These are phyloP conservation scores for Drosophila watanabei DNA, from an alignment of 1,140 invertebrate species.

Conservation along the genomic window DNA sequence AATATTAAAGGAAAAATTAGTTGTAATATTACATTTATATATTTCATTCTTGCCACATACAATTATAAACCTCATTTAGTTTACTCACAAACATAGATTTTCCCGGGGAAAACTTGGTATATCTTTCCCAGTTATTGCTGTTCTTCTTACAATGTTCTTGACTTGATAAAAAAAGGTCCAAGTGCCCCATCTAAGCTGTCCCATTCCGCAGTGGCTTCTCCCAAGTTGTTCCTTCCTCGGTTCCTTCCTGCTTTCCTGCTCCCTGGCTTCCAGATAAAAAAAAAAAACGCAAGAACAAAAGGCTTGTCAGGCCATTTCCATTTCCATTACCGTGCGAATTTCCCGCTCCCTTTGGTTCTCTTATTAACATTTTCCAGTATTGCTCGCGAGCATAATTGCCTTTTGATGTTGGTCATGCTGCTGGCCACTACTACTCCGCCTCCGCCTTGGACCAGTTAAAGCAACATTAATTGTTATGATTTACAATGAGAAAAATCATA, in stretches of 20 bases:
- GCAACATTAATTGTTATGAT: constrained; percentile 81
- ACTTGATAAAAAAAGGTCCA: not conserved
- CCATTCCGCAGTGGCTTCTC: not conserved
- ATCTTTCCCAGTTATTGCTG: not conserved
- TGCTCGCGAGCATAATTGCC: constrained; percentile 62
- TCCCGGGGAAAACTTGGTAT: not conserved
- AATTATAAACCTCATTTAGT: too few relatives aligned
- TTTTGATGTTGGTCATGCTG: constrained; percentile 70
- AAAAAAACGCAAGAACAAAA: constrained; percentile 50
- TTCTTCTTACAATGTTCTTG: not conserved
- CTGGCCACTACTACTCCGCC: constrained; percentile 5
- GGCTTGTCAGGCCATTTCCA: constrained; percentile 71
- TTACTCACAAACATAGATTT: not conserved
- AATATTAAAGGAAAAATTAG: too few relatives aligned
- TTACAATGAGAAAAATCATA: constrained; percentile 81
- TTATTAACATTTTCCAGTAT: constrained; percentile 58
- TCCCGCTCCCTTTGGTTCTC: constrained; percentile 29
- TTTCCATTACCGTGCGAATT: constrained; percentile 77
- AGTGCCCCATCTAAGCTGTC: not conserved
- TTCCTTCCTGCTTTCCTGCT: constrained; percentile 30
- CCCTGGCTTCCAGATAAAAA: too few relatives aligned
- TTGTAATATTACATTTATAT: too few relatives aligned
- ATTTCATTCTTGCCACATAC: too few relatives aligned
- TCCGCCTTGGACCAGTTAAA: constrained; percentile 50
- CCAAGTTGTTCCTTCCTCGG: constrained; percentile 12